Evolutionary conservation across 1,140 invertebrate species (phyloP), one percentile per base, ranked within the genome.

Genomic region (Cydia fagiglandana): DNA sequence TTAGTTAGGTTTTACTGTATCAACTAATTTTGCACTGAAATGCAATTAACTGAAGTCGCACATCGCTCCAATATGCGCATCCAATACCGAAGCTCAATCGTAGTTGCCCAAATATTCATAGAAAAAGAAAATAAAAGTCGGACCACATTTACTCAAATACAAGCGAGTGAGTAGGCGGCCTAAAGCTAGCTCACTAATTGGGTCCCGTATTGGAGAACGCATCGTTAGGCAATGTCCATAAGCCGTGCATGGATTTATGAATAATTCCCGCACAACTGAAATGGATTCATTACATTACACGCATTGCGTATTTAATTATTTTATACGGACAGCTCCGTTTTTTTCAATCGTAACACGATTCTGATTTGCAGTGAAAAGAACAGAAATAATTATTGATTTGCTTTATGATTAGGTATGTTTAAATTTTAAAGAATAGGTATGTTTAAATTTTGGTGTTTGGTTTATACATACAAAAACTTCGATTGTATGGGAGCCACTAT

Each of bases 241-340:
- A 70, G 66, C 66, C 66, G 66, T 70, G 17, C 34, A 70, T 17
- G 66, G 28, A 70, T 70, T 68, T 70, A 70, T 70, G 66, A 70
- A 70, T 70, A 70, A 70, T 70, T 70, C 34, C 66, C n/a, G 66
- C 24, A 68, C 34, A 38, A 20, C 5, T 7, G 66, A 38, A 70
- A 70, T 70, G 30, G 66, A 70, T 70, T 70, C 66, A 70, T 70
- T 70, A 70, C 66, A 70, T 70, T 70, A 70, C 34, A 70, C n/a
- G n/a, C n/a, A 17, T 70, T 70, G 17, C 66, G 30, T 70, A 41
- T 38, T 70, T 70, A 34, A 70, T 70, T 70, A 70, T 70, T 38
- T n/a, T 34, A 4, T 13, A 6, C 66, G 66, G n/a, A 61, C 30
- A 45, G 66, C 6, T 70, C 64, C 7, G 66, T 38, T 45, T 70